phyloP scores from a whole-genome alignment of 2,113 vertebrate genomes.

The Caranx melampygus region DNA sequence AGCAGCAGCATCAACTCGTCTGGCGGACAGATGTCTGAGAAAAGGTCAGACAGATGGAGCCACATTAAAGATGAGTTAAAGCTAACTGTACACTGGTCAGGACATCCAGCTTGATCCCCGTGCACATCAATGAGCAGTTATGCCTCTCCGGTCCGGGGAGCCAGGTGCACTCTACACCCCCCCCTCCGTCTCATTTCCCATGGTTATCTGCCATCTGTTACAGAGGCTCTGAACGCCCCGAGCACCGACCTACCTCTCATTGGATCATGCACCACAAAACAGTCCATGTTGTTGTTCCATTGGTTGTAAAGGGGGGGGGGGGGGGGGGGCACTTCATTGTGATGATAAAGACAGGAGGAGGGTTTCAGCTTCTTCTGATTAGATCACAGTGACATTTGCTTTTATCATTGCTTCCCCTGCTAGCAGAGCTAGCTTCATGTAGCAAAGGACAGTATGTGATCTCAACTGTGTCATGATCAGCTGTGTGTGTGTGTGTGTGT shows the following conservation, averaged over 20 bases:
- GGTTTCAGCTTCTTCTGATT: background rate
- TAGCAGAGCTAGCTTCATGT: background rate
- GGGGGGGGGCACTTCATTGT: background rate
- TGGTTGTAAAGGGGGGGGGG: background rate
- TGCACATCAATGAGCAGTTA: background rate
- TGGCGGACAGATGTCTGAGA: background rate
- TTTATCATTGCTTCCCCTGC: background rate
- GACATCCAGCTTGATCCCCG: background rate
- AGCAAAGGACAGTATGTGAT: too few relatives aligned
- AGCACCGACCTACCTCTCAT: slow-evolving; percentile 16
- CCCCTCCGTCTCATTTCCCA: background rate
- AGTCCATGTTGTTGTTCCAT: background rate
- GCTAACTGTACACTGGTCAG: background rate
- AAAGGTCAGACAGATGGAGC: background rate
- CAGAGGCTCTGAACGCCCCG: background rate
- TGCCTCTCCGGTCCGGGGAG: background rate
- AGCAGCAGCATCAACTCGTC: background rate
- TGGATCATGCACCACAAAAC: background rate
- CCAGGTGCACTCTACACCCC: background rate
- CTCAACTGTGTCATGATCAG: background rate
- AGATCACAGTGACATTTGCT: background rate
- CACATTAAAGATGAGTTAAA: background rate
- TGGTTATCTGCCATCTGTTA: slow-evolving; percentile 30
- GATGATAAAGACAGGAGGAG: background rate
- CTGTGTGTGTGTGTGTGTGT: background rate